phyloP scores from a whole-genome alignment of 2,113 vertebrate genomes.

The Etia nguti region DNA sequence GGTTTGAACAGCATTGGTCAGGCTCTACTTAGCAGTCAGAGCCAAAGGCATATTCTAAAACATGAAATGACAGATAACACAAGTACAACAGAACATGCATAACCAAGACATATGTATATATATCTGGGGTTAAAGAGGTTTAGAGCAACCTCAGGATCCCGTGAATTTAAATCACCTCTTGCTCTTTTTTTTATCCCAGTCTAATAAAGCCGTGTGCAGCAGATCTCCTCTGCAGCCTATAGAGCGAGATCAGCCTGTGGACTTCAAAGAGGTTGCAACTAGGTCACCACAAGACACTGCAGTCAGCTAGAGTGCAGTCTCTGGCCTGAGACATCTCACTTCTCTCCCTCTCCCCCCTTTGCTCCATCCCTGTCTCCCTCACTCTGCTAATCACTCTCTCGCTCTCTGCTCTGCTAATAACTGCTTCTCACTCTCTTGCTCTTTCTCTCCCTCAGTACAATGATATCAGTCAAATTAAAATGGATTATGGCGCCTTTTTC shows the following conservation, averaged over 20 bases:
- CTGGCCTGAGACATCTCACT: constrained; percentile 69
- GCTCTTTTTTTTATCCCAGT: constrained; percentile 10
- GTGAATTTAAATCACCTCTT: constrained; percentile 20
- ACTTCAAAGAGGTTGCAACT: constrained; percentile 81
- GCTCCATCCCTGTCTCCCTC: neutral
- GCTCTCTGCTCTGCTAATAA: neutral
- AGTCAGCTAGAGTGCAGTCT: constrained; percentile 65
- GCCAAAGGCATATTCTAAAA: neutral
- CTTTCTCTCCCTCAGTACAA: constrained; percentile 27
- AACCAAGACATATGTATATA: neutral
- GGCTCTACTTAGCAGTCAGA: neutral
- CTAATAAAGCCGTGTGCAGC: constrained; percentile 65
- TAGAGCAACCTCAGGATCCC: constrained; percentile 10
- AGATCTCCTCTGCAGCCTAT: constrained; percentile 55
- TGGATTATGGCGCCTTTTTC: constrained; percentile 52
- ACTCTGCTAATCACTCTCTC: neutral
- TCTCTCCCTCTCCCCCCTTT: constrained; percentile 13
- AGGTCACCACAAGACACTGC: constrained; percentile 74
- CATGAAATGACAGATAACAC: neutral
- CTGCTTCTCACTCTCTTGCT: neutral
- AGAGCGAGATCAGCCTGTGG: constrained; percentile 72
- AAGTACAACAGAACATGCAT: neutral
- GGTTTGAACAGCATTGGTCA: neutral
- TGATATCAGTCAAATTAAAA: constrained; percentile 66
- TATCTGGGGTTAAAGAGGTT: neutral